Percentiles rank a stretch among this genome's conserved stretches.
Conservation (phyloP, 1,140 invertebrate species). For the Lasioglossum albipes region DNA sequence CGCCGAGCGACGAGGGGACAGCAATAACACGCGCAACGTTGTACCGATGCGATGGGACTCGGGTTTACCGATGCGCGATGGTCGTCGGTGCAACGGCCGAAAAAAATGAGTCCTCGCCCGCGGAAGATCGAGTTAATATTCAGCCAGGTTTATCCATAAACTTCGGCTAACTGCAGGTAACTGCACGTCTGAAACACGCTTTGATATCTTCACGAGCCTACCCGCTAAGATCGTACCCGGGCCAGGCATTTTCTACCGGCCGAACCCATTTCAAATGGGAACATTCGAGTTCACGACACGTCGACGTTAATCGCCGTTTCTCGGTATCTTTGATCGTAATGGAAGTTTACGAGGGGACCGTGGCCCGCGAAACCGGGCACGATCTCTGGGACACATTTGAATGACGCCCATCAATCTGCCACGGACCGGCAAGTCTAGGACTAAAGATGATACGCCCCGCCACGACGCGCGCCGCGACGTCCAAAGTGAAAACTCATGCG, state of each 20-base stretch:
- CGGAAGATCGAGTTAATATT: slow-evolving; percentile 44
- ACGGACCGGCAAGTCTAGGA: neutral
- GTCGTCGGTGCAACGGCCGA: neutral
- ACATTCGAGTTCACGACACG: slow-evolving; percentile 20
- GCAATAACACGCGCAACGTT: slow-evolving; percentile 17
- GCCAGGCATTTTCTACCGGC: neutral
- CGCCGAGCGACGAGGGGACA: neutral
- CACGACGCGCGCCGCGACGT: too few relatives aligned
- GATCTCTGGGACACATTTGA: neutral
- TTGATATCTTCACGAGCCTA: slow-evolving; percentile 34
- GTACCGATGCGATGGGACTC: neutral
- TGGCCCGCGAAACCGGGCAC: neutral
- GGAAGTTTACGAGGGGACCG: slow-evolving; percentile 6
- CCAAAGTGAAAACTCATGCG: neutral
- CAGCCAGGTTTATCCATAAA: slow-evolving; percentile 44
- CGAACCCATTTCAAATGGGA: neutral
- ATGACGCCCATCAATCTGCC: neutral
- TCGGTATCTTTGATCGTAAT: slow-evolving; percentile 18
- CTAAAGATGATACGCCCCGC: neutral
- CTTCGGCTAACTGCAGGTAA: slow-evolving; percentile 38
- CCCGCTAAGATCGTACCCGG: neutral
- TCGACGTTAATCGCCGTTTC: slow-evolving; percentile 21
- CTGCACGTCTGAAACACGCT: slow-evolving; percentile 29
- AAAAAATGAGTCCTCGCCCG: neutral
- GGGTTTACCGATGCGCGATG: neutral